Evolutionary conservation across 1,140 invertebrate species (phyloP).

Genomic region (Drosophila sp.): DNA sequence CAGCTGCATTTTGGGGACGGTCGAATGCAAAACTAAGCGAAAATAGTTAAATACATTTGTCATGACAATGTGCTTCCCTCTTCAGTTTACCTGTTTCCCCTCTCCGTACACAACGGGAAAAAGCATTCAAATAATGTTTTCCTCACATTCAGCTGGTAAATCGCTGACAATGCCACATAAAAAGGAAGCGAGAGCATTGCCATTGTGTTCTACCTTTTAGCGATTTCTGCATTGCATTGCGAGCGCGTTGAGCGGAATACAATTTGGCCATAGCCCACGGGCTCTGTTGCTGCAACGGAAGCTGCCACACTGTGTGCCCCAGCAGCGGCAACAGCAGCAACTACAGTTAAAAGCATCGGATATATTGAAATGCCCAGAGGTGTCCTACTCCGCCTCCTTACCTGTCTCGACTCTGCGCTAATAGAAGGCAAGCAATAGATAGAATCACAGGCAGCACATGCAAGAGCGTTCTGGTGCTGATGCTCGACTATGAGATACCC

Average conservation of each 20-base stretch:
- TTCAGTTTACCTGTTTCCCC: neutral
- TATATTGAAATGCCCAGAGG: constrained; percentile 71
- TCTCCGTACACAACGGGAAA: constrained; percentile 13
- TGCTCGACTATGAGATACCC: neutral
- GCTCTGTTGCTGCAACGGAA: constrained; percentile 20
- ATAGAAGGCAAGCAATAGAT: constrained; percentile 77
- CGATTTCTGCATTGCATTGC: constrained; percentile 61
- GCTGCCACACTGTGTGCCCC: constrained; percentile 15
- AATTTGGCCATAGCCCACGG: constrained; percentile 72
- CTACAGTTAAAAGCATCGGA: constrained; percentile 74
- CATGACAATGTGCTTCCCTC: constrained; percentile 63
- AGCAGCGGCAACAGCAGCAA: constrained; percentile 43
- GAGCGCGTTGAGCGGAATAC: constrained; percentile 73
- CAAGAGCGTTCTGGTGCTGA: neutral
- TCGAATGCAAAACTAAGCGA: constrained; percentile 61
- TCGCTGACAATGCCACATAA: constrained; percentile 77
- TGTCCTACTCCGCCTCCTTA: constrained; percentile 17
- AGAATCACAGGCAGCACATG: constrained; percentile 49
- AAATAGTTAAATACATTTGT: constrained; percentile 82
- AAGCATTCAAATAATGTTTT: constrained; percentile 76
- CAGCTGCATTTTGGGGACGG: constrained; percentile 58
- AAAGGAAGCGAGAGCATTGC: constrained; percentile 29
- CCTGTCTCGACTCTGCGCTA: constrained; percentile 65
- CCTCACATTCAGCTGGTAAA: constrained; percentile 76
- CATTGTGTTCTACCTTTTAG: constrained; percentile 69